These are phyloP conservation scores for Varanus salvator DNA, from an alignment of 2,113 vertebrate species.

Conservation along the genomic window DNA sequence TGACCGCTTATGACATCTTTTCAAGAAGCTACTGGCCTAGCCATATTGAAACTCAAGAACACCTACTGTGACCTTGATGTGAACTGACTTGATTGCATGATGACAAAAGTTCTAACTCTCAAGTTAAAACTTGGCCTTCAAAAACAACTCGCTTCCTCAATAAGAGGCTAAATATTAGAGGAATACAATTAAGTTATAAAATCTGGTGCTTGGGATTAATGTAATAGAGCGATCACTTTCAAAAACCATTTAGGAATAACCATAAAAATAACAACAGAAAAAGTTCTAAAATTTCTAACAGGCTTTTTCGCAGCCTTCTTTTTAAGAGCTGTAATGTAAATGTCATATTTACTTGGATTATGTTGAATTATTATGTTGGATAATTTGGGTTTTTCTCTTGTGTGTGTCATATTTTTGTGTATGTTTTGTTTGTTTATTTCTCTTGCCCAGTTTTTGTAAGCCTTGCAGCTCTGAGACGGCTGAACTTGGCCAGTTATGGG, in stretches of 20 bases:
- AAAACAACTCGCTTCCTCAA: constrained; percentile 62
- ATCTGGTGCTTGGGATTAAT: constrained; percentile 82
- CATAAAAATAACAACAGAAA: constrained; percentile 49
- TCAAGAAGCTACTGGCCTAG: constrained; percentile 54
- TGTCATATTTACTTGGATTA: constrained; percentile 66
- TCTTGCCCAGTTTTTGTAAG: constrained; percentile 57
- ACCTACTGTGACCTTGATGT: constrained; percentile 53
- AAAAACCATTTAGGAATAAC: constrained; percentile 62
- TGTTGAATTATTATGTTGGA: constrained; percentile 56
- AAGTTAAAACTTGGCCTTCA: constrained; percentile 69
- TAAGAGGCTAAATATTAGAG: constrained; percentile 66
- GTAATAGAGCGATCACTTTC: constrained; percentile 61
- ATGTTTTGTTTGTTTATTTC: constrained; percentile 11
- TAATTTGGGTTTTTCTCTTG: constrained; percentile 46
- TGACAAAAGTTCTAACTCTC: constrained; percentile 64
- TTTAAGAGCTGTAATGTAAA: constrained; percentile 67
- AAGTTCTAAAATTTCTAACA: constrained; percentile 51
- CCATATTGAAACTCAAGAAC: constrained; percentile 53
- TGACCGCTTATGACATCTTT: constrained; percentile 22
- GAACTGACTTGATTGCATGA: constrained; percentile 37
- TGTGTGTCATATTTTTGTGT: constrained; percentile 31
- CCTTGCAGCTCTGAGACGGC: constrained; percentile 69
- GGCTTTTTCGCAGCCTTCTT: constrained; percentile 48
- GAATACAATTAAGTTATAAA: constrained; percentile 73
- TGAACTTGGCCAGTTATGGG: constrained; percentile 71